Base-by-base conservation (phyloP, 92 coral and sea anemone genomes). In the Pocillopora meandrina region DNA sequence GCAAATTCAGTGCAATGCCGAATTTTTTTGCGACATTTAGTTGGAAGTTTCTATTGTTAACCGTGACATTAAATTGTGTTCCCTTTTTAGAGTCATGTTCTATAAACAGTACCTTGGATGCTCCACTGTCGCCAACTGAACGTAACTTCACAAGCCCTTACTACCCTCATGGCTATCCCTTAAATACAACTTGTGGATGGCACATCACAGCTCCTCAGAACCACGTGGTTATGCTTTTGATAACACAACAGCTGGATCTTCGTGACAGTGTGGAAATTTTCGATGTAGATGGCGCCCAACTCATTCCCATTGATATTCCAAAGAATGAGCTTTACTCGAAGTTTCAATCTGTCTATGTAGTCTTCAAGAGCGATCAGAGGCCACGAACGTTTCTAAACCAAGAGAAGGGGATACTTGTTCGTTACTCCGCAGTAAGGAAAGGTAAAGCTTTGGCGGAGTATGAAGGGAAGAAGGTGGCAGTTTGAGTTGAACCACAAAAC, bases 101-200 rank as follows among this genome's bases (percentile, higher is more conserved):
- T 17, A 14, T 19, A 15, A 70, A 81, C 67, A 35, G 18, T 10
- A 81, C 85, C 17, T 47, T 81, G 66, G 69, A 33, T 57, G 85
- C 85, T 18, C 84, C 65, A 1, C 20, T 13, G 65, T 70, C 68
- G 5, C 76, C 77, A 13, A 67, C n/a, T 12, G 70, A 81, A 42
- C 62, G 12, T 67, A 78, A 57, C 49, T 85, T 85, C 58, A 49
- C 76, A 77, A 34, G 60, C 52, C 78, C 78, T 2, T 57, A 31
- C 14, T 77, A 11, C 49, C 76, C 75, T 1, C 9, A 14, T 18
- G 81, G 76, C 17, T 75, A 52, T 69, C 82, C 66, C 49, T 14
- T 10, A 15, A 85, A 84, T 73, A 57, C 34, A 55, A 36, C 66
- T 20, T 85, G 88, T 35, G 82, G 75, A 15, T 85, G 88, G 88